These are phyloP conservation scores for Unio delphinus DNA, from an alignment of 2,888 invertebrate species.

Conservation along the genomic window DNA sequence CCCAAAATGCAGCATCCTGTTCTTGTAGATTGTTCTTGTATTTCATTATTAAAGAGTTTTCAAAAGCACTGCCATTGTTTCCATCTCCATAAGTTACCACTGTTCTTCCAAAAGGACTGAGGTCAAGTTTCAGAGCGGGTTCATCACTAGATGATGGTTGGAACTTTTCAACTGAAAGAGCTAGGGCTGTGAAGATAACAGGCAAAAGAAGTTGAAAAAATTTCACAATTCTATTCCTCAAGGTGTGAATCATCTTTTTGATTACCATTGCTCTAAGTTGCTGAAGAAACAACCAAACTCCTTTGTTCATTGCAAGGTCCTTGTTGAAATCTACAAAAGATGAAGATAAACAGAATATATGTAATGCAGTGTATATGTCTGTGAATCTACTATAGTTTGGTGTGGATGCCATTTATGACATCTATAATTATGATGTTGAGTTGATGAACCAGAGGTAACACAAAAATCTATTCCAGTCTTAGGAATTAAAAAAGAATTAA, in stretches of 20 bases:
- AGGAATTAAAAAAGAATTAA: no score
- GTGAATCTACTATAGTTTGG: no score
- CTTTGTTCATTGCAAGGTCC: constrained; percentile 46
- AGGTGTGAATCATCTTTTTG: constrained; percentile 78
- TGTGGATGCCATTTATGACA: no score
- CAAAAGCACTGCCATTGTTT: background rate
- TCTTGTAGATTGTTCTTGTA: background rate
- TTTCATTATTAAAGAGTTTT: background rate
- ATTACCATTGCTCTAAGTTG: constrained; percentile 79
- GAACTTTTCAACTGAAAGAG: constrained; percentile 76
- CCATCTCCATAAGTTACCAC: constrained; percentile 5
- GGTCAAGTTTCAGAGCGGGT: constrained; percentile 75
- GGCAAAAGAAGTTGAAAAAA: constrained; percentile 77
- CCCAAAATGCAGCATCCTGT: no score
- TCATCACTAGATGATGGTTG: constrained; percentile 72
- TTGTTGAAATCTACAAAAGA: constrained; percentile 34
- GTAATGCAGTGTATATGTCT: background rate
- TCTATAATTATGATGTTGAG: no score
- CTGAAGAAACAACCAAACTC: constrained; percentile 73
- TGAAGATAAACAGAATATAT: background rate
- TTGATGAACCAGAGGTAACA: no score
- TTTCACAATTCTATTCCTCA: constrained; percentile 78
- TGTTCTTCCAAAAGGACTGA: constrained; percentile 65
- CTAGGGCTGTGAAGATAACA: constrained; percentile 77
- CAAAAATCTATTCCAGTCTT: no score